A percentile compares a stretch with the other conserved stretches of the same genome.
phyloP scores from a whole-genome alignment of 2,888 invertebrate species.

The Lasioglossum marginatum region DNA sequence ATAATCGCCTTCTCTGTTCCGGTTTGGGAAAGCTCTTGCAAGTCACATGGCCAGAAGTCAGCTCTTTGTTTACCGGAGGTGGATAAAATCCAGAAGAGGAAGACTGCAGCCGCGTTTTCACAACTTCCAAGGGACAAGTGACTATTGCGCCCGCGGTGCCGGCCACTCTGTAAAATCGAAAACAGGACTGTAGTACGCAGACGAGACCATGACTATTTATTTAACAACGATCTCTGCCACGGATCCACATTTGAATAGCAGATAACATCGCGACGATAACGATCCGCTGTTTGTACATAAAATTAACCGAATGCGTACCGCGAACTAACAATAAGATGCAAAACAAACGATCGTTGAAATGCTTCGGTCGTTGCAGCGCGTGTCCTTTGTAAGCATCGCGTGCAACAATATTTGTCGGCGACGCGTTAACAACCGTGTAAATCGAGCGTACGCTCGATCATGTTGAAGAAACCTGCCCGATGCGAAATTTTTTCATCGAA shows the following conservation, averaged over 20 bases:
- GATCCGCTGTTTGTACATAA: neutral
- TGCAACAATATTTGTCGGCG: neutral
- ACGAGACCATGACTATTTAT: neutral
- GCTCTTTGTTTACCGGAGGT: slow-evolving; percentile 78
- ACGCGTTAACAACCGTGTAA: slow-evolving; percentile 4
- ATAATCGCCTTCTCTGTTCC: slow-evolving; percentile 90
- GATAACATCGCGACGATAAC: neutral
- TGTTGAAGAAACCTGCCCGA: neutral
- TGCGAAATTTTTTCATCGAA: neutral
- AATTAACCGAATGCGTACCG: neutral
- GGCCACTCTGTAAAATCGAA: slow-evolving; percentile 89
- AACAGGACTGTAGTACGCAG: neutral
- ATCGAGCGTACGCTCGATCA: neutral
- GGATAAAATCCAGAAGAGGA: slow-evolving; percentile 89
- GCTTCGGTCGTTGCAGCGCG: neutral
- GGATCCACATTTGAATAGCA: neutral
- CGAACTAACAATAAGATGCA: neutral
- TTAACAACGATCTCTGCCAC: neutral
- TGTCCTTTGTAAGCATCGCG: neutral
- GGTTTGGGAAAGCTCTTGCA: slow-evolving; percentile 86
- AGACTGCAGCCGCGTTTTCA: slow-evolving; percentile 98
- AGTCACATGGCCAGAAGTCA: slow-evolving; percentile 85
- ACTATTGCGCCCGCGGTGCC: slow-evolving; percentile 98
- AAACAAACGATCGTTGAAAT: neutral
- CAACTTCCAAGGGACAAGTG: slow-evolving; percentile 98